These are phyloP conservation scores for Riparia riparia DNA, from an alignment of 2,113 vertebrate genomes.

Conservation along the genomic window DNA sequence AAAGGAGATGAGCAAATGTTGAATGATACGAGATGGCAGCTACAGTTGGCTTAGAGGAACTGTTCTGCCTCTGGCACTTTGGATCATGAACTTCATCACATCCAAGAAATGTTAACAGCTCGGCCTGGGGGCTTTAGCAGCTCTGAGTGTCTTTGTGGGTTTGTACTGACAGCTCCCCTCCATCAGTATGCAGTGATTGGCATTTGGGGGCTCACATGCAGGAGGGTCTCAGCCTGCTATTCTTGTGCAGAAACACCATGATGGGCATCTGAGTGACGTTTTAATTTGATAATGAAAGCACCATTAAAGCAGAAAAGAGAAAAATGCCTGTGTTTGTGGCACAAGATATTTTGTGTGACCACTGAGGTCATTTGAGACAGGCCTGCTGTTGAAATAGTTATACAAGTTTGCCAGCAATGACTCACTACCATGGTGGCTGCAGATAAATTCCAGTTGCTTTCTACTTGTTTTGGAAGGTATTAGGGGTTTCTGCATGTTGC, in stretches of 20 bases:
- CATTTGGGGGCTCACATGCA: constrained; percentile 16
- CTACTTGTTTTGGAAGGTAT: constrained; percentile 10
- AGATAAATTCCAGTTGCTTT: constrained; percentile 46
- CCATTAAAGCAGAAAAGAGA: constrained; percentile 11
- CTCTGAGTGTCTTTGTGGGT: constrained; percentile 56
- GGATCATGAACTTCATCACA: constrained; percentile 54
- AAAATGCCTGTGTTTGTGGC: constrained; percentile 45
- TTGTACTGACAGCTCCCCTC: constrained; percentile 50
- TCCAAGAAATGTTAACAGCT: constrained; percentile 69
- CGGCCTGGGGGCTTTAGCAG: constrained; percentile 40
- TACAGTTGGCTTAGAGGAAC: constrained; percentile 29
- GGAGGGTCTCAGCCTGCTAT: constrained; percentile 55
- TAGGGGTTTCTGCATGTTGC: neutral
- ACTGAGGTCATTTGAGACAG: constrained; percentile 37
- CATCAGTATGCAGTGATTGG: neutral
- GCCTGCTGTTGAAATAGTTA: constrained; percentile 37
- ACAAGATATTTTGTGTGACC: constrained; percentile 33
- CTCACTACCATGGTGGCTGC: neutral
- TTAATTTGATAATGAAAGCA: constrained; percentile 72
- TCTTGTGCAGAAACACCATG: constrained; percentile 50
- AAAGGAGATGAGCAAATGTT: constrained; percentile 48
- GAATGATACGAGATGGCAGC: constrained; percentile 50
- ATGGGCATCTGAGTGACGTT: constrained; percentile 70
- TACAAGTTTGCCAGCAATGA: constrained; percentile 40
- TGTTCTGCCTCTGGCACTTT: constrained; percentile 65